A percentile compares a stretch with the other conserved stretches of the same genome.
Conservation (phyloP, 2,113 vertebrate genomes). For the Puma concolor region DNA sequence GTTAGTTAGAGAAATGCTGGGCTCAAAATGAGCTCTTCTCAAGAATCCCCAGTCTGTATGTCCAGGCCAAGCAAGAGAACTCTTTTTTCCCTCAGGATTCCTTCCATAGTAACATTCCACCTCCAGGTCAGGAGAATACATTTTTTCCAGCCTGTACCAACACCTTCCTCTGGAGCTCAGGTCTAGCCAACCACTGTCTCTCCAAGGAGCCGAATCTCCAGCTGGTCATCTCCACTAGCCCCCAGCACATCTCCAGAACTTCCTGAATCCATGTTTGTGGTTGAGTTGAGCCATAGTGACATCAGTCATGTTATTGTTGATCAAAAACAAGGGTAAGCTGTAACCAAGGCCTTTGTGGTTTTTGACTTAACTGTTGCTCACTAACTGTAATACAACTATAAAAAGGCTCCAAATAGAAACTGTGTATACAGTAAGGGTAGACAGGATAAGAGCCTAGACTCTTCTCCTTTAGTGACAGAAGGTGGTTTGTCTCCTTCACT, state of each 20-base stretch:
- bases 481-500: neutral
- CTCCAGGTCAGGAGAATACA: neutral
- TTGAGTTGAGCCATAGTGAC: constrained; percentile 42
- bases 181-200: neutral
- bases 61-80: neutral
- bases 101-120: neutral
- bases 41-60: neutral
- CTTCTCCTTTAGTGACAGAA: neutral
- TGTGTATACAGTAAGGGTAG: neutral
- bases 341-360: constrained; percentile 63
- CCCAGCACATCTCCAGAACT: neutral
- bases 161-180: neutral
- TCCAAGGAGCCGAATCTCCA: neutral
- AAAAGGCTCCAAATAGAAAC: constrained; percentile 62
- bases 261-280: neutral
- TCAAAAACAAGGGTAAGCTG: constrained; percentile 54
- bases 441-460: neutral
- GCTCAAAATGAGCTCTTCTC: neutral
- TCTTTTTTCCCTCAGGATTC: neutral
- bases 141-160: neutral
- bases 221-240: neutral
- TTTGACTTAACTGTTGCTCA: constrained; percentile 57
- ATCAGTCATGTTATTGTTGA: constrained; percentile 67
- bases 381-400: neutral
- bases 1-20: neutral